These are phyloP conservation scores for Homarus americanus DNA, from an alignment of 1,140 invertebrate genomes.

Conservation along the genomic window DNA sequence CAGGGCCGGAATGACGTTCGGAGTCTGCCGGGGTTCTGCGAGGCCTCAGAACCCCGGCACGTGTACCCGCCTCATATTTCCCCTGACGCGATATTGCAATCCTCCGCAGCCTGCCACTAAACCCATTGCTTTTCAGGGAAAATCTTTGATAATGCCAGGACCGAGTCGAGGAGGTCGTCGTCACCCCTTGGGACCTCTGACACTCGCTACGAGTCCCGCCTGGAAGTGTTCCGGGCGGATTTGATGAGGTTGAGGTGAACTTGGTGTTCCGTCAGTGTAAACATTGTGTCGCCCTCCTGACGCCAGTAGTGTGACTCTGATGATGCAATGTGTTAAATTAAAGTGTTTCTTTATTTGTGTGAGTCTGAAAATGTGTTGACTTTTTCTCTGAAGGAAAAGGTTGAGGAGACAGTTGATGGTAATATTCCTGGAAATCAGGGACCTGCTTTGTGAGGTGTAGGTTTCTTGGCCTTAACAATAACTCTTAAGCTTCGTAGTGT, in stretches of 20 bases:
- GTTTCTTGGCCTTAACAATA: background rate
- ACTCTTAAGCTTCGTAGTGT: background rate
- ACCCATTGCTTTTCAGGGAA: slow-evolving; percentile 14
- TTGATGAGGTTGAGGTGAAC: background rate
- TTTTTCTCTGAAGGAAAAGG: background rate
- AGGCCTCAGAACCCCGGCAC: no score
- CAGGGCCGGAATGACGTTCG: no score
- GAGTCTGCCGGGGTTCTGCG: no score
- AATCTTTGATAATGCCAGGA: background rate
- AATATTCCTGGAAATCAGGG: background rate
- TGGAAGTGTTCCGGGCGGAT: background rate
- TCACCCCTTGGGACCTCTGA: background rate
- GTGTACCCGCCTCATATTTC: background rate
- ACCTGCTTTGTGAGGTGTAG: background rate
- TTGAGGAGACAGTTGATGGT: background rate
- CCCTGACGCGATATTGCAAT: background rate
- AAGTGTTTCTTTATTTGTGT: background rate
- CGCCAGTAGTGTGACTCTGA: background rate
- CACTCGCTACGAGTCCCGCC: background rate
- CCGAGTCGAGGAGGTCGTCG: background rate
- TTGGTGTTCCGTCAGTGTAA: background rate
- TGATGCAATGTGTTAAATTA: background rate
- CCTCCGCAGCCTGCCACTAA: background rate
- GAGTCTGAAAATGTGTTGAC: background rate
- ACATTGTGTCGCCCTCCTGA: background rate